A percentile compares a stretch with the other conserved stretches of the same genome.
Conservation (phyloP, 2,797 vertebrate genomes). For the Paguma larvata region DNA sequence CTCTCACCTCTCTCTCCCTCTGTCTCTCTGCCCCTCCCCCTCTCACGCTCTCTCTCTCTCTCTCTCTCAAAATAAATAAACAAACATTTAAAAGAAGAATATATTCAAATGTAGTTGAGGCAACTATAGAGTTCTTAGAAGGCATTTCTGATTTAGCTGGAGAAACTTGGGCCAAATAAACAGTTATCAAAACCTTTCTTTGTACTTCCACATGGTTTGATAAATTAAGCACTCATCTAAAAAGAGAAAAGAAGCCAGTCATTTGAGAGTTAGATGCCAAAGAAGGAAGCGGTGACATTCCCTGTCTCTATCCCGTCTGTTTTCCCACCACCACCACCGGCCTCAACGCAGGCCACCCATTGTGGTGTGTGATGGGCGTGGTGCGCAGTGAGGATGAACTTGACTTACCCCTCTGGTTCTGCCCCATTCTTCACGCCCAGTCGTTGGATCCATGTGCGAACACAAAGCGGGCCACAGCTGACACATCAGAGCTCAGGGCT, state of each 20-base stretch:
- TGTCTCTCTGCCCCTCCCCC: too few relatives aligned
- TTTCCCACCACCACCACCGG: neutral
- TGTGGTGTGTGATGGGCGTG: rapidly evolving
- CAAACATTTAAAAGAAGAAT: neutral
- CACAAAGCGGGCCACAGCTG: neutral
- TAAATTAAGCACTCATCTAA: neutral
- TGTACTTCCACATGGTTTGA: neutral
- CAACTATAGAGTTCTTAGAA: neutral
- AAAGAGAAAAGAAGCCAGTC: neutral
- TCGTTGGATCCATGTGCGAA: neutral
- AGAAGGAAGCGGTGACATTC: too few relatives aligned
- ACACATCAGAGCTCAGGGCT: neutral
- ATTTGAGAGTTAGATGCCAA: neutral
- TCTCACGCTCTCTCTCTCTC: too few relatives aligned
- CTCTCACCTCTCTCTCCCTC: too few relatives aligned
- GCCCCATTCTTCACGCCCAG: neutral
- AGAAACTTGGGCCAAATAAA: too few relatives aligned
- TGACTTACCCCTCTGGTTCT: neutral
- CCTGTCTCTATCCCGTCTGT: neutral
- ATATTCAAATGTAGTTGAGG: neutral
- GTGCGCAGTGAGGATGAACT: rapidly evolving
- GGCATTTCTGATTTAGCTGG: neutral
- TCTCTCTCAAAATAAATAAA: too few relatives aligned
- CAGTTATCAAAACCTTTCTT: neutral
- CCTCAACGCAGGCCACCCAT: neutral